These are phyloP conservation scores for Ricordea florida DNA, from an alignment of 92 coral and sea anemone genomes.

Conservation along the genomic window DNA sequence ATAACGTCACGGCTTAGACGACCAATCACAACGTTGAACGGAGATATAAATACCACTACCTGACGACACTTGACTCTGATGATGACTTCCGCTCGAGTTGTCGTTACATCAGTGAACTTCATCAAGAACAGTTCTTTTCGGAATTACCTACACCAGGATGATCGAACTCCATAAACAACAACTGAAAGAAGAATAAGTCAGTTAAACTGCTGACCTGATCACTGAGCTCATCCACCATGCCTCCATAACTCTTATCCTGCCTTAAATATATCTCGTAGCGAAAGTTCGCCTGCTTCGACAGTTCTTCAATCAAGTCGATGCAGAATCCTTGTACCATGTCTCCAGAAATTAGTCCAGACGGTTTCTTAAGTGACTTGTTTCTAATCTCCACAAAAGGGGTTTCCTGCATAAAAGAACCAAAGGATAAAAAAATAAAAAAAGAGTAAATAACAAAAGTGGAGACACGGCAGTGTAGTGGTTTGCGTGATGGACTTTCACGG, in stretches of 20 bases:
- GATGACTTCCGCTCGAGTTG: no score
- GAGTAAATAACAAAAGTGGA: background rate
- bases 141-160: no score
- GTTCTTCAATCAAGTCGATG: slow-evolving; percentile 74
- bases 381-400: slow-evolving; percentile 78
- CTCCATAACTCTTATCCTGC: slow-evolving; percentile 48
- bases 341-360: slow-evolving; percentile 56
- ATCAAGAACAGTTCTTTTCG: no score
- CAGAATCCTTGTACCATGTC: slow-evolving; percentile 79
- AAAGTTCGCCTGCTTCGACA: slow-evolving; percentile 52
- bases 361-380: slow-evolving; percentile 38
- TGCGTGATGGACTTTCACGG: no score
- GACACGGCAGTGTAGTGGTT: no score
- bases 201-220: slow-evolving; percentile 27
- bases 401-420: slow-evolving; percentile 38
- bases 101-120: no score
- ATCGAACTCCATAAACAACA: no score
- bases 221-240: slow-evolving; percentile 36
- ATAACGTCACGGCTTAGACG: no score
- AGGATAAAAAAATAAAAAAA: background rate
- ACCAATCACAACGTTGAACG: no score
- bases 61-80: no score
- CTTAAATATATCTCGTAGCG: slow-evolving; percentile 65
- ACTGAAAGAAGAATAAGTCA: background rate
- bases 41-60: no score